These are phyloP conservation scores for Bombus picipes DNA, from an alignment of 1,140 invertebrate species.

Conservation along the genomic window DNA sequence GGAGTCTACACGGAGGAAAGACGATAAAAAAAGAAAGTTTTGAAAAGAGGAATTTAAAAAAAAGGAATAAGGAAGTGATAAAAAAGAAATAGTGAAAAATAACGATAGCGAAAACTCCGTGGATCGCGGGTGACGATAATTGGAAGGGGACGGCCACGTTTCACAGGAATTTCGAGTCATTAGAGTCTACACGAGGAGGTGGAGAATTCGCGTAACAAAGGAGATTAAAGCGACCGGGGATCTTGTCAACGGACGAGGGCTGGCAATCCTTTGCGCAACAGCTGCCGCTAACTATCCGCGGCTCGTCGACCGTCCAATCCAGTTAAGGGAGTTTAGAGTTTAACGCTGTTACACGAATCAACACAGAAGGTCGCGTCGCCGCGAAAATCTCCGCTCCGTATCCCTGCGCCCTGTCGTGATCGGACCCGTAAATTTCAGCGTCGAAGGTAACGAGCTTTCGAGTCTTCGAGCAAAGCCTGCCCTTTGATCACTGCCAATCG, in stretches of 20 bases:
- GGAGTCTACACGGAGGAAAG: no score
- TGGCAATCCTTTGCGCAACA: slow-evolving; percentile 57
- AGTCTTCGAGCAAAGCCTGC: not conserved
- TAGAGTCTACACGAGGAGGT: not conserved
- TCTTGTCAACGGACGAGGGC: slow-evolving; percentile 31
- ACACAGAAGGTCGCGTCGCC: slow-evolving; percentile 10
- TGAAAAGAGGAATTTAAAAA: no score
- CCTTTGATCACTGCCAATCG: not conserved
- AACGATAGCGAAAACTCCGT: not conserved
- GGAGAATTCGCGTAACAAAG: slow-evolving; percentile 50
- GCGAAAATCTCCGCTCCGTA: not conserved
- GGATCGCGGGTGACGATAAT: slow-evolving; percentile 1
- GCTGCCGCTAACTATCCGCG: slow-evolving; percentile 53
- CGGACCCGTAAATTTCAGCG: not conserved
- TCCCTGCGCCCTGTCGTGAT: not conserved
- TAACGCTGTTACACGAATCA: slow-evolving; percentile 60
- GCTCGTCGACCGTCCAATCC: slow-evolving; percentile 57
- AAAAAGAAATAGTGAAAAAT: not conserved
- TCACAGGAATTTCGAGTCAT: slow-evolving; percentile 23
- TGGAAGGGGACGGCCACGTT: not conserved
- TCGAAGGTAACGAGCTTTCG: not conserved
- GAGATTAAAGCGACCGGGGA: slow-evolving; percentile 41
- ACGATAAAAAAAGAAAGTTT: no score
- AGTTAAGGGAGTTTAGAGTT: slow-evolving; percentile 59
- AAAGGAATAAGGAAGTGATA: no score